A percentile compares a stretch with the other conserved stretches of the same genome.
Evolutionary conservation across 1,140 invertebrate species (phyloP).

Genomic region (Alviniconcha marisindica): DNA sequence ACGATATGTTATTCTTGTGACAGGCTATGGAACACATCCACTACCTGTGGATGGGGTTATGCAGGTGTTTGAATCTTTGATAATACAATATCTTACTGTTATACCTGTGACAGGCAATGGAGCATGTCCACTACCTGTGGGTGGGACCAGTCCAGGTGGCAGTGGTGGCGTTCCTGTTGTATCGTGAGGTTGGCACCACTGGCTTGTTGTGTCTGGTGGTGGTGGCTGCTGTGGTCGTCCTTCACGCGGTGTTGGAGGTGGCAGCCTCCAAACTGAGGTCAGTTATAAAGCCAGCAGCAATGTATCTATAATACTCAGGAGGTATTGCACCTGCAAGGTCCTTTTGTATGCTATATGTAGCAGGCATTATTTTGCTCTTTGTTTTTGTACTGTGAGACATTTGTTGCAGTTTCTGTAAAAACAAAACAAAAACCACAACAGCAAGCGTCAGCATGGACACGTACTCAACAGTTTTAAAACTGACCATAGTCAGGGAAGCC

Average conservation of each 20-base stretch:
- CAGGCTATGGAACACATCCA: not conserved
- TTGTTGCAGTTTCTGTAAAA: not conserved
- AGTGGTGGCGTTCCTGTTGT: conserved; percentile 44
- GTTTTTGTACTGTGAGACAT: not conserved
- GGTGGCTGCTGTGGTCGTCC: conserved; percentile 34
- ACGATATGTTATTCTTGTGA: too few relatives aligned
- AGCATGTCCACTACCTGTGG: conserved; percentile 76
- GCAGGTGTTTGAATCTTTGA: not conserved
- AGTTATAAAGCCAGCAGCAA: too few relatives aligned
- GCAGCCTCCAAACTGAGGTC: conserved; percentile 47
- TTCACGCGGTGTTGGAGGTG: conserved; percentile 41
- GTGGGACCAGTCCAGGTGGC: conserved; percentile 45
- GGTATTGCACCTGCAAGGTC: too few relatives aligned
- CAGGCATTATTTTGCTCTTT: not conserved
- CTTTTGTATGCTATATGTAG: not conserved
- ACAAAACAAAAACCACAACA: not conserved
- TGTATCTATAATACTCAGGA: too few relatives aligned
- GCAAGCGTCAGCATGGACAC: not conserved
- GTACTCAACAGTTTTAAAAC: too few relatives aligned
- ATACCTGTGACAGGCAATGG: conserved; percentile 38
- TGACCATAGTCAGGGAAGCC: too few relatives aligned
- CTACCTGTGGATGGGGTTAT: not conserved
- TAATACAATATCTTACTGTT: not conserved
- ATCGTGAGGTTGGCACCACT: conserved; percentile 38
- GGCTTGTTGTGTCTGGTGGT: conserved; percentile 43